A percentile compares a stretch with the other conserved stretches of the same genome.
These are phyloP conservation scores for Elephantulus edwardii DNA, from an alignment of 2,113 vertebrate genomes.

Conservation along the genomic window DNA sequence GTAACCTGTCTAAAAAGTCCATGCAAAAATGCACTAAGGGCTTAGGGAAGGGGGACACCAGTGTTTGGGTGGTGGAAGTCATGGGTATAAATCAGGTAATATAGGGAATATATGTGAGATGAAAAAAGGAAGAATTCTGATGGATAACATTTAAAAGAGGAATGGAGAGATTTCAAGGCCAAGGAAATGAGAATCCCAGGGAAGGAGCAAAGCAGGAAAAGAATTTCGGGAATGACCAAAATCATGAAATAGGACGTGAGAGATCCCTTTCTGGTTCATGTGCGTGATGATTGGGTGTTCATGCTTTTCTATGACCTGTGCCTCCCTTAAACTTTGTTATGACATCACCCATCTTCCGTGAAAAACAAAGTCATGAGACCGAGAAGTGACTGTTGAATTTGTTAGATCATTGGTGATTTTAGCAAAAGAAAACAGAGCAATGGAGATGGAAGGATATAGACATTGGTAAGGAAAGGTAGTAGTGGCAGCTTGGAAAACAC, in stretches of 20 bases:
- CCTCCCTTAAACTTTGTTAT: too few relatives aligned
- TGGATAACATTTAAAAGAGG: not conserved
- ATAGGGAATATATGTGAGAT: not conserved
- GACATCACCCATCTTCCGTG: too few relatives aligned
- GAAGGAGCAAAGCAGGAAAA: not conserved
- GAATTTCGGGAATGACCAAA: not conserved
- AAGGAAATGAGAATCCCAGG: not conserved
- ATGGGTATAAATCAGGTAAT: not conserved
- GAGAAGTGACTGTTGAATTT: not conserved
- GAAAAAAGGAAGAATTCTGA: constrained; percentile 16
- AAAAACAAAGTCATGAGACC: too few relatives aligned
- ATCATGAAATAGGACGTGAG: not conserved
- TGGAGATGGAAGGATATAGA: not conserved
- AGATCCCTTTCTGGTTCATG: too few relatives aligned
- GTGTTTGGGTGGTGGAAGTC: not conserved
- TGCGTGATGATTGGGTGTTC: too few relatives aligned
- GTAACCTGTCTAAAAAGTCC: not conserved
- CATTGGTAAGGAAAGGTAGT: not conserved
- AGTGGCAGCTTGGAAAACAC: not conserved
- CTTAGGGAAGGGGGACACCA: not conserved
- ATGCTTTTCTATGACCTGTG: too few relatives aligned
- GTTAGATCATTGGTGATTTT: not conserved
- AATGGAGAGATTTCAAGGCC: not conserved
- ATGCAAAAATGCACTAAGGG: not conserved
- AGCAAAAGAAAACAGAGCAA: not conserved